Evolutionary conservation across 30 jellyfish, hydroid and myxozoan species (phyloP), one percentile per base, ranked within the genome.

Genomic region (Pelagia noctiluca): DNA sequence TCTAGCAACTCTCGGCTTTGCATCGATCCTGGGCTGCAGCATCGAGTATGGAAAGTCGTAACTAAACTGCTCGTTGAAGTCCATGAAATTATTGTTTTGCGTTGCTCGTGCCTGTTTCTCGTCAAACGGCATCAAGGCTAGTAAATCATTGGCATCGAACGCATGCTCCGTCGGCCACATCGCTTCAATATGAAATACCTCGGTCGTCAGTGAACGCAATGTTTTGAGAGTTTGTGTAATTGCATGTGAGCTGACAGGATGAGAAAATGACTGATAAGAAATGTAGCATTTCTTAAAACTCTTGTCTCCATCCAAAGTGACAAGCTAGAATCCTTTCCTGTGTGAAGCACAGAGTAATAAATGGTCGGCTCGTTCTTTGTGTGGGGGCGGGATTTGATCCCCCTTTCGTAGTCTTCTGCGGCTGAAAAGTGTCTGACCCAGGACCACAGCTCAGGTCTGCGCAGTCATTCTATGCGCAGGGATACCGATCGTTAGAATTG

Each of bases 381-480:
- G 92, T 68, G 86, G 92, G 92, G 86, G 85, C 85, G 85, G 92
- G 63, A 36, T 47, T 33, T 82, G 75, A 82, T 82, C 92, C 92
- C 47, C 52, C 38, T 66, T 54, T 28, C 46, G 30, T 80, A 28
- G 86, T 67, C 86, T 52, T 18, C 47, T 82, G 86, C 82, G 86
- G 92, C 79, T 82, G 92, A 69, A 30, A 60, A 82, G 69, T 75
- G 86, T 36, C 92, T 82, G 92, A 28, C 63, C 76, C 29, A 1
- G 34, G 29, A 38, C 92, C 92, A 66, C 92, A 82, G 75, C 74
- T 60, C 22, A 83, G 83, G 35, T 66, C 48, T 53, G 63, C 63
- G 35, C 38, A 49, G 37, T 71, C 30, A 35, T 62, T 42, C 66
- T 53, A 32, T 34, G 24, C 62, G 31, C 49, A 36, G 25, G n/a